Base-by-base conservation (phyloP, 1,140 invertebrate species). In the Zaprionus capensis region DNA sequence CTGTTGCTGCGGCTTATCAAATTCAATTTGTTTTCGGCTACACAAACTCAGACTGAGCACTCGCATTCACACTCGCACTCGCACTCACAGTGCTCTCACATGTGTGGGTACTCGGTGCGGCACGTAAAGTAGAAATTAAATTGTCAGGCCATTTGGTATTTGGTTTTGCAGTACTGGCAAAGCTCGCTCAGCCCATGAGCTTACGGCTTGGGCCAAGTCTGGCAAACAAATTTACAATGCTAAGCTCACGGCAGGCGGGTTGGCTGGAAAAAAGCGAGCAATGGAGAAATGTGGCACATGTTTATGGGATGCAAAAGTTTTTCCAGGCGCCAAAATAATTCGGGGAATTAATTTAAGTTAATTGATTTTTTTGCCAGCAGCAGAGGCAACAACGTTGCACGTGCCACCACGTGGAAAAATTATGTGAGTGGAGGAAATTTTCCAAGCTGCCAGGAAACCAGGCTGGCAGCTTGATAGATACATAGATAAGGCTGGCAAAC, bases 261-360 rank as follows among this genome's bases (percentile, higher is more conserved):
- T 17, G 41, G 14, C n/a, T 17, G 41, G 41, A 5, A 49, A 53
- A 72, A 38, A 28, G 9, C 12, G 31, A 55, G 20, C 24, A 46
- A 34, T 34, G 31, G 31, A 9, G 9, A 34, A 34, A 34, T 61
- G 81, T 36, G 76, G 71, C 59, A 78, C 38, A 71, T 58, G 58
- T 71, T 65, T 63, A 36, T 34, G 36, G 31, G 66, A 62, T 44
- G 38, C 31, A 59, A 74, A 79, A 62, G 53, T 79, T 73, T 82
- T 64, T 58, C 55, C 67, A 66, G 12, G 46, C 46, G 44, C 53
- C 58, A 51, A 57, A 63, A 78, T 69, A 59, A 67, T 75, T 84
- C 75, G 68, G 73, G 62, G 78, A 87, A 79, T 84, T 88, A 88
- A 88, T 88, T 87, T 81, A 81, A 87, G 81, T 83, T 87, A 87